Conservation (phyloP, 1,140 invertebrate genomes). For the Drosophila oshimai region DNA sequence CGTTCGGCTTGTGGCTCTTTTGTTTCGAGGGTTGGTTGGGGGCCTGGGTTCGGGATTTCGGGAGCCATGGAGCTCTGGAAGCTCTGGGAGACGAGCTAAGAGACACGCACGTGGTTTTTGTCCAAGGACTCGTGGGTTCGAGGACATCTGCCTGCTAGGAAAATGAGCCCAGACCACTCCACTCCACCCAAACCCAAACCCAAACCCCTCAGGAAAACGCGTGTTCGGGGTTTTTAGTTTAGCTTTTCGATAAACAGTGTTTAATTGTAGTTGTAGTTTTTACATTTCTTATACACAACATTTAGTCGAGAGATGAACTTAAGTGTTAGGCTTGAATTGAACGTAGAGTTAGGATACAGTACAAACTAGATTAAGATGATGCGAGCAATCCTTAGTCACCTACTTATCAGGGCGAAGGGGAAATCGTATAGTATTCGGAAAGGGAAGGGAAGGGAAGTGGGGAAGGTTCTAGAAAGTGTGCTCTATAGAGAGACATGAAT, state of each 20-base stretch:
- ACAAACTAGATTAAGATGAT: constrained; percentile 38
- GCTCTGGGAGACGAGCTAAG: constrained; percentile 2
- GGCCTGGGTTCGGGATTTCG: background rate
- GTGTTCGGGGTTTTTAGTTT: background rate
- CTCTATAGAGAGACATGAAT: background rate
- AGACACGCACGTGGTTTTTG: constrained; percentile 31
- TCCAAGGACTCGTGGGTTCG: constrained; percentile 15
- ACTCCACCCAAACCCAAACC: background rate
- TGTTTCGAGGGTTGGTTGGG: background rate
- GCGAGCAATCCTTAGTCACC: constrained; percentile 25
- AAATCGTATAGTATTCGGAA: background rate
- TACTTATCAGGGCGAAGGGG: background rate
- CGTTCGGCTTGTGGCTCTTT: background rate
- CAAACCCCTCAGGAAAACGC: background rate
- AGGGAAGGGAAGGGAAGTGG: background rate
- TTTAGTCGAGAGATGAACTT: constrained; percentile 42
- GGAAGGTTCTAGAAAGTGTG: background rate
- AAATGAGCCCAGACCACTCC: constrained; percentile 2
- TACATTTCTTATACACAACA: constrained; percentile 44
- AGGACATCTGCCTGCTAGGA: background rate
- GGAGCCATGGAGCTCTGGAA: constrained; percentile 4
- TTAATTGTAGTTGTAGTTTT: constrained; percentile 37
- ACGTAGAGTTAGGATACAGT: constrained; percentile 45
- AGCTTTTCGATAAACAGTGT: constrained; percentile 29
- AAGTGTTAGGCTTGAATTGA: constrained; percentile 37